A percentile compares a stretch with the other conserved stretches of the same genome.
Evolutionary conservation across 2,113 vertebrate species (phyloP).

Genomic region (Ursus arctos): DNA sequence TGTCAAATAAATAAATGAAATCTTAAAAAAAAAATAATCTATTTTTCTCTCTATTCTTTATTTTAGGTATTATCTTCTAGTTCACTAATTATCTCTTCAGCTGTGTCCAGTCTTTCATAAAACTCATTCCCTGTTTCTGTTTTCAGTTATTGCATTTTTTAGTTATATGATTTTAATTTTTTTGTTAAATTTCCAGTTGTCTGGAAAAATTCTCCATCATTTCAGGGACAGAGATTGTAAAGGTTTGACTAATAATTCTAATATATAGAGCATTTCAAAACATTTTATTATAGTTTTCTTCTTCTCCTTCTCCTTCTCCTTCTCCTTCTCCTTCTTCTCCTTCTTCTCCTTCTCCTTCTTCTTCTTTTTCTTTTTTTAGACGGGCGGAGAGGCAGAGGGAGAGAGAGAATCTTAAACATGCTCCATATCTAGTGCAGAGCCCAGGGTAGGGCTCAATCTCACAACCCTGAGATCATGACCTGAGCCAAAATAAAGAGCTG

Average conservation of each 20-base stretch:
- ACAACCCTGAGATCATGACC: background rate
- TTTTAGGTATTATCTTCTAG: background rate
- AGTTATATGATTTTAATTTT: background rate
- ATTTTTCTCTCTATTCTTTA: background rate
- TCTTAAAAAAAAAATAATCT: background rate
- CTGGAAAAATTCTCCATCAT: background rate
- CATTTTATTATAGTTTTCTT: background rate
- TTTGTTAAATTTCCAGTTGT: background rate
- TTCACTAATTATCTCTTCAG: background rate
- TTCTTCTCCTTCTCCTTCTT: background rate
- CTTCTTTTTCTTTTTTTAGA: background rate
- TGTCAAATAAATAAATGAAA: too few relatives aligned
- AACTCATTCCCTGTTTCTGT: background rate
- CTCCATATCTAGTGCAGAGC: background rate
- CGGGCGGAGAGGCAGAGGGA: background rate
- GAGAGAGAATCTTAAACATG: too few relatives aligned
- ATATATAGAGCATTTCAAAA: background rate
- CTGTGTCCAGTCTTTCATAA: background rate
- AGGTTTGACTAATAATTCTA: background rate
- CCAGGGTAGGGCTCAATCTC: background rate
- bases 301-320: fast-evolving
- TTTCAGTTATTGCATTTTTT: background rate
- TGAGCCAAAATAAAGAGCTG: background rate
- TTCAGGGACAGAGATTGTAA: background rate
- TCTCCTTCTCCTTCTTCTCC: too few relatives aligned